Evolutionary conservation across 2,888 invertebrate genomes (phyloP).

Genomic region (Hypsopygia costalis): DNA sequence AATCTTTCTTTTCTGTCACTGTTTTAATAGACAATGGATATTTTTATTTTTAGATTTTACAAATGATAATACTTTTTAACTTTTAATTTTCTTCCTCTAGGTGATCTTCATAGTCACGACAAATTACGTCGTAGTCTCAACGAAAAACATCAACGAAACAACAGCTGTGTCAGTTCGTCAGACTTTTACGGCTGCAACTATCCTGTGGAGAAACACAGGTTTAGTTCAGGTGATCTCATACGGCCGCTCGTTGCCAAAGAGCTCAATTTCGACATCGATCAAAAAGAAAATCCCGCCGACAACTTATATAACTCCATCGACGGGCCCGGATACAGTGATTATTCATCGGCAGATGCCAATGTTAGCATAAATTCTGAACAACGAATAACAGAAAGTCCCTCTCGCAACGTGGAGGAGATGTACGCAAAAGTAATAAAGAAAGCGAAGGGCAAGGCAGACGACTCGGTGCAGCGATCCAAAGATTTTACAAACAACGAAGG

Average conservation of each 20-base stretch:
- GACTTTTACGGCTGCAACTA: conserved; percentile 79
- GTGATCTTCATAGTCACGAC: conserved; percentile 71
- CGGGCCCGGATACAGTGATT: conserved; percentile 51
- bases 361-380: conserved; percentile 50
- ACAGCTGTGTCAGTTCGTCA: conserved; percentile 76
- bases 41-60: no score
- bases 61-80: no score
- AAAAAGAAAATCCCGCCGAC: conserved; percentile 44
- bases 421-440: conserved; percentile 93
- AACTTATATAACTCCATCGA: conserved; percentile 69
- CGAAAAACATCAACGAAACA: conserved; percentile 75
- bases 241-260: conserved; percentile 70
- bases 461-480: conserved; percentile 47
- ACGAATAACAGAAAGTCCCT: conserved; percentile 77
- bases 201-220: conserved; percentile 73
- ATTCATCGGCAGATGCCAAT: conserved; percentile 54
- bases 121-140: conserved; percentile 72
- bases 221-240: conserved; percentile 72
- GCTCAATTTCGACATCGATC: conserved; percentile 66
- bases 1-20: no score
- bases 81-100: conserved; percentile 29
- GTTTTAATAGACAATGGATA: no score
- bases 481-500: conserved; percentile 38
- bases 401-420: conserved; percentile 91
- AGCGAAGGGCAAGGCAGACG: conserved; percentile 72